phyloP scores from a whole-genome alignment of 1,140 invertebrate species.

The Cyclina sinensis region DNA sequence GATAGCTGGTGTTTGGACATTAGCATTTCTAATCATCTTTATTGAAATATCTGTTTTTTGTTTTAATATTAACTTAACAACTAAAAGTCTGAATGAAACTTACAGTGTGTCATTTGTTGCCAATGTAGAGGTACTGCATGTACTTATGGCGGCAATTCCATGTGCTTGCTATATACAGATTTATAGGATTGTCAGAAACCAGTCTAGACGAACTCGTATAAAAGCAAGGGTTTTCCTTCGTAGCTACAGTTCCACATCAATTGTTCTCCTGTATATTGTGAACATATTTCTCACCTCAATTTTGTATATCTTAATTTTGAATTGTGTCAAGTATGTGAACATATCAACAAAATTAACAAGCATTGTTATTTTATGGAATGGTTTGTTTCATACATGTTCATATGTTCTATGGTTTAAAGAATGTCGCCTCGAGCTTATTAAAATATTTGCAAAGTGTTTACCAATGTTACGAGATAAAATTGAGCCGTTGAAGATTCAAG shows the following conservation, averaged over 20 bases:
- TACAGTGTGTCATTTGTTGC: background rate
- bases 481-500: background rate
- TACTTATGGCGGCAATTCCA: background rate
- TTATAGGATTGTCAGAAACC: background rate
- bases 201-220: background rate
- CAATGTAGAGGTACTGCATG: background rate
- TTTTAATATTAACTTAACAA: background rate
- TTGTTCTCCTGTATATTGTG: background rate
- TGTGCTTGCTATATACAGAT: background rate
- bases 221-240: background rate
- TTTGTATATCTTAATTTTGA: background rate
- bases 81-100: too few relatives aligned
- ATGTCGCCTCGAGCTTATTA: constrained; percentile 16
- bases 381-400: background rate
- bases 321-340: too few relatives aligned
- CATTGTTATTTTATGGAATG: background rate
- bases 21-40: background rate
- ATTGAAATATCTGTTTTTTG: background rate
- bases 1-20: background rate
- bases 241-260: background rate
- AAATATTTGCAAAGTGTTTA: background rate
- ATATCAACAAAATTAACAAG: too few relatives aligned
- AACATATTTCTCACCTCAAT: background rate
- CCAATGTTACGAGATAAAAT: background rate
- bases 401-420: constrained; percentile 36